Percentiles rank a stretch among this genome's conserved stretches.
Conservation (phyloP, 2,797 vertebrate genomes). For the Bovichtus diacanthus region DNA sequence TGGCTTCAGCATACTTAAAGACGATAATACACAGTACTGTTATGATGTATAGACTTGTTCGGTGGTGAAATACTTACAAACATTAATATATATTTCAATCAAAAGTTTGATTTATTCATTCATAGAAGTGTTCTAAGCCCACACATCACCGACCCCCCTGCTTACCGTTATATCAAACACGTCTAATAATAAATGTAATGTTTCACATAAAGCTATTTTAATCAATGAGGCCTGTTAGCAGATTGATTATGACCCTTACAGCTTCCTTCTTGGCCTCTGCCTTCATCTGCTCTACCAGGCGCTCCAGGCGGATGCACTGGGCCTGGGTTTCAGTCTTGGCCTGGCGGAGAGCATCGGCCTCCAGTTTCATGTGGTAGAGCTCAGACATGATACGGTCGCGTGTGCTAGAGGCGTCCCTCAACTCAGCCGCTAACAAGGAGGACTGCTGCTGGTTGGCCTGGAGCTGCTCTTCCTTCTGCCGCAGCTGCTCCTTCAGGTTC, state of each 20-base stretch:
- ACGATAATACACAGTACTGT: background rate
- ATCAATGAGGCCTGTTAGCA: background rate
- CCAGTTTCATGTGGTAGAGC: constrained; percentile 92
- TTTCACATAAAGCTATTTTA: background rate
- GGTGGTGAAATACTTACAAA: background rate
- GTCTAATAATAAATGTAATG: background rate
- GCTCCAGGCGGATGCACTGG: constrained; percentile 83
- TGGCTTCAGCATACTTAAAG: background rate
- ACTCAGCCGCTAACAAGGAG: constrained; percentile 90
- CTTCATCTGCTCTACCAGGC: constrained; percentile 83
- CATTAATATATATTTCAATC: background rate
- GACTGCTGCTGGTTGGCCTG: constrained; percentile 94
- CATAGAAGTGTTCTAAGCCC: background rate
- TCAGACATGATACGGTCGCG: constrained; percentile 96
- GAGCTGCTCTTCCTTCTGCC: constrained; percentile 95
- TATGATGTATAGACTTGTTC: background rate
- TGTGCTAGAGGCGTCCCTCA: constrained; percentile 93
- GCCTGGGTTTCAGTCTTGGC: constrained; percentile 88
- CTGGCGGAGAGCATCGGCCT: constrained; percentile 90
- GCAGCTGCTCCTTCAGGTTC: constrained; percentile 91
- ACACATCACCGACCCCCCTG: background rate
- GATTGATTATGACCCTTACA: constrained; percentile 63
- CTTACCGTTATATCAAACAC: background rate
- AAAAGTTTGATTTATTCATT: background rate
- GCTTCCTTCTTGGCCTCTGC: constrained; percentile 77